Percentiles rank a stretch among this genome's conserved stretches.
Conservation (phyloP, 1,140 invertebrate genomes). For the Lordiphosa stackelbergi region DNA sequence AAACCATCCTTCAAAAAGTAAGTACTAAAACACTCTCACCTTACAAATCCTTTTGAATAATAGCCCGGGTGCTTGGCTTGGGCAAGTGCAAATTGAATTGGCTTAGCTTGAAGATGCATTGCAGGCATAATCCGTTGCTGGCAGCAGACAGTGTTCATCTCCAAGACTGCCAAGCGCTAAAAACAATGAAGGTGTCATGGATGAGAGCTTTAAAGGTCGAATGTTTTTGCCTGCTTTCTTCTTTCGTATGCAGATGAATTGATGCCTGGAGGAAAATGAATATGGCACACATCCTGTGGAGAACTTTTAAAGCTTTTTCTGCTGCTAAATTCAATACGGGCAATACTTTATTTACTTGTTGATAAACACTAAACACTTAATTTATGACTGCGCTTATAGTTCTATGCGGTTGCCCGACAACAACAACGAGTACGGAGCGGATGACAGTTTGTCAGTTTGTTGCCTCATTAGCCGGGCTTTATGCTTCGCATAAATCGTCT, state of each 20-base stretch:
- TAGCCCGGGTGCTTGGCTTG: slow-evolving; percentile 15
- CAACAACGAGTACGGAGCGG: background rate
- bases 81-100: slow-evolving; percentile 36
- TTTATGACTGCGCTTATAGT: slow-evolving; percentile 37
- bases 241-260: background rate
- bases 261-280: slow-evolving; percentile 6
- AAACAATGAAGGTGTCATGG: background rate
- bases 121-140: background rate
- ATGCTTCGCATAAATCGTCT: slow-evolving; percentile 59
- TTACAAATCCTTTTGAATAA: slow-evolving; percentile 35
- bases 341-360: slow-evolving; percentile 43
- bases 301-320: slow-evolving; percentile 5
- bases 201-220: background rate
- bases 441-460: slow-evolving; percentile 43
- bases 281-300: background rate
- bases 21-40: slow-evolving; percentile 14
- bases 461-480: slow-evolving; percentile 48
- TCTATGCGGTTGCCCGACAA: slow-evolving; percentile 17
- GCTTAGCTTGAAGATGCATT: slow-evolving; percentile 16
- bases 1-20: background rate
- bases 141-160: slow-evolving; percentile 1
- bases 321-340: slow-evolving; percentile 28
- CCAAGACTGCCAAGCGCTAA: slow-evolving; percentile 17
- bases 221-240: background rate
- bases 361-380: slow-evolving; percentile 55